phyloP scores from a whole-genome alignment of 2,113 vertebrate species.

The Delphinus delphis region DNA sequence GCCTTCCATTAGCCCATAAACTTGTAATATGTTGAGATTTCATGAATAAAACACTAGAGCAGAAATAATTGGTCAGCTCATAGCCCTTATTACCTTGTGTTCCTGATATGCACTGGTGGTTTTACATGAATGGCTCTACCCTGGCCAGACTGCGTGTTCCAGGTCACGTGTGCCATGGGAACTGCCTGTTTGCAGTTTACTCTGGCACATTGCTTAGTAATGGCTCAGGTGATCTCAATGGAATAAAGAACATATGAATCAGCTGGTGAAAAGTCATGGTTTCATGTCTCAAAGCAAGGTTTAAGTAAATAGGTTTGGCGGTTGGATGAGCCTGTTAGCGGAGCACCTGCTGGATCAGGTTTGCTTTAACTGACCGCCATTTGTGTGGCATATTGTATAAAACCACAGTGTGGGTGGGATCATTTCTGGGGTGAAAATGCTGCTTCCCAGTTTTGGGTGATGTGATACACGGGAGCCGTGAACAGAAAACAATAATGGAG shows the following conservation, averaged over 20 bases:
- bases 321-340: not conserved
- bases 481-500: not conserved
- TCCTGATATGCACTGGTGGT: not conserved
- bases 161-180: fast-evolving
- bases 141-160: fast-evolving
- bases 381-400: not conserved
- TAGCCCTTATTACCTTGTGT: not conserved
- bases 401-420: not conserved
- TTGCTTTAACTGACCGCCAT: not conserved
- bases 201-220: not conserved
- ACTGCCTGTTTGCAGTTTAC: not conserved
- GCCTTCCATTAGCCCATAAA: not conserved
- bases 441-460: not conserved
- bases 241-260: not conserved
- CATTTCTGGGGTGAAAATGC: not conserved
- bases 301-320: not conserved
- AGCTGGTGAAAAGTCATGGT: not conserved
- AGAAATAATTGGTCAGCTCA: not conserved
- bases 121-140: not conserved
- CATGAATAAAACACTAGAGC: not conserved
- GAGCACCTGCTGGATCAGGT: not conserved
- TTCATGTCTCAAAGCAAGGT: not conserved
- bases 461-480: not conserved
- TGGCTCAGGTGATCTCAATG: not conserved
- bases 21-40: not conserved